Conservation (phyloP, 64 coral and sea anemone genomes). For the Montipora foliosa region DNA sequence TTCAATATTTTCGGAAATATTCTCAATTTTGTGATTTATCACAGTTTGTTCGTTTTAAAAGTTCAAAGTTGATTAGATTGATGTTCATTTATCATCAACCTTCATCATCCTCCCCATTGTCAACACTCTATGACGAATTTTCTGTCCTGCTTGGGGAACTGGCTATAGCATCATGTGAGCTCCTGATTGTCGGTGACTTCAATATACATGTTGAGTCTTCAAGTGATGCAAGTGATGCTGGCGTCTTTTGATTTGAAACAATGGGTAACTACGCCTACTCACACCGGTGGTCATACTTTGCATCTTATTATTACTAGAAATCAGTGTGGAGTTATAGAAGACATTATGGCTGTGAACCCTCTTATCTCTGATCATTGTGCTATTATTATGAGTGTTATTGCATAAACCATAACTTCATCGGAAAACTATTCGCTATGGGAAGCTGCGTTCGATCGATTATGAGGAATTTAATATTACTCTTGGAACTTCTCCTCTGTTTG, state of each 20-base stretch:
- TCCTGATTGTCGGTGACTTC: constrained; percentile 7
- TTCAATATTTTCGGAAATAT: too few relatives aligned
- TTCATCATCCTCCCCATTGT: neutral
- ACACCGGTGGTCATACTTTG: neutral
- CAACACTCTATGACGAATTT: neutral
- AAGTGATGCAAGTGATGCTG: neutral
- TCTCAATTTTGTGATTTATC: too few relatives aligned
- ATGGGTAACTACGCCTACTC: constrained; percentile 1
- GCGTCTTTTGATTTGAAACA: constrained; percentile 4
- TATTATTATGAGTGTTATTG: constrained; percentile 20
- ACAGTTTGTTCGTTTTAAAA: neutral
- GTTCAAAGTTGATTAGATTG: neutral
- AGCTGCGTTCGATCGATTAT: constrained; percentile 15
- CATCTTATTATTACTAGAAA: neutral
- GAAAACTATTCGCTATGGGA: constrained; percentile 8
- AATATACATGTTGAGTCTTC: neutral
- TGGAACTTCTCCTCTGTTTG: neutral
- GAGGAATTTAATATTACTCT: constrained; percentile 2
- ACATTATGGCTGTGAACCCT: neutral
- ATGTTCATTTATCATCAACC: neutral
- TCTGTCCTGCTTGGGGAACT: constrained; percentile 1
- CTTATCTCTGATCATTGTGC: neutral
- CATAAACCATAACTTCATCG: constrained; percentile 13
- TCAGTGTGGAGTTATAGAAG: constrained; percentile 3
- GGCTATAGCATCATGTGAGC: neutral